Evolutionary conservation across 2,888 invertebrate genomes (phyloP), one percentile per base, ranked within the genome.

Genomic region (Trichacis sp.): DNA sequence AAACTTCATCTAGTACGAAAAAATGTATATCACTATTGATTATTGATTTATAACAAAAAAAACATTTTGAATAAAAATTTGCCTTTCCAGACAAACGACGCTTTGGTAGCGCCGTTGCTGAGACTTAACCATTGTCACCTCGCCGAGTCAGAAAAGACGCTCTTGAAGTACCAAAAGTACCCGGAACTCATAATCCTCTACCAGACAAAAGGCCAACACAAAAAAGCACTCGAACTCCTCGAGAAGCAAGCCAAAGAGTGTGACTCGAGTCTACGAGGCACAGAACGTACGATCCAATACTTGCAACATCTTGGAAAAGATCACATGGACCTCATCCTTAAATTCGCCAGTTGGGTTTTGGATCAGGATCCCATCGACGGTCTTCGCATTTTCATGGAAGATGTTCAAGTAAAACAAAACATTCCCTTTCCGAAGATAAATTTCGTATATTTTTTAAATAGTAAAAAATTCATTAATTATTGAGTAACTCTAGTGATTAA

Each of bases 171-270:
- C 82, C 91, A 94, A 53, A 98, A 97, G 83, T 92, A 92, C 79
- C 93, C 92, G 68, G 98, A 99, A 82, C 87, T 99, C 0, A 96
- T 98, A 70, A 96, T 98, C 76, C 87, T 99, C 29, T 99, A 98
- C 84, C 94, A 97, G 84, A 94, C 93, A 0, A 97, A 97, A 84
- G 95, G 93, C 0, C 92, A 95, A 73, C 98, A 98, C 81, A 90
- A 92, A 65, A 93, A 95, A 85, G 98, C 98, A 8, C 87, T 99
- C 15, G 94, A 96, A 77, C 86, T 98, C 57, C 87, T 99, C 24
- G 89, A 91, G 76, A 91, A 92, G 46, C 94, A 93, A 80, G 88
- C 93, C 5, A 88, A 88, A 78, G 88, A 92, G 80, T 88, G 89
- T 0, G 92, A 93, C 76, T 93, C 95, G 1, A 91, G 90, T 67